Base-by-base conservation (phyloP, 2,888 invertebrate species). In the Scelioninae gen. 2 region DNA sequence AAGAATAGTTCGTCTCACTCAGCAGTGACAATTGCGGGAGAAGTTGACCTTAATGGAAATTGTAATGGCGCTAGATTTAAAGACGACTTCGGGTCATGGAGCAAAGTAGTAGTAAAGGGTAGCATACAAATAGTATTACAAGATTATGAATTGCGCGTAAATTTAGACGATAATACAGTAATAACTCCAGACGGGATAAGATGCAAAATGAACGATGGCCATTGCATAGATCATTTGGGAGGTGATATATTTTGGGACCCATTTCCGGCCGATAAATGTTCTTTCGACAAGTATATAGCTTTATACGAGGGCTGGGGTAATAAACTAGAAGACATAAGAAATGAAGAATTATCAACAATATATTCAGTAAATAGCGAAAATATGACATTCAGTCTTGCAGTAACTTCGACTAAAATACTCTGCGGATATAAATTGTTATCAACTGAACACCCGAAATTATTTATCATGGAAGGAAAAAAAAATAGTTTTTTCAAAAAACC, bases 371-470 rank as follows among this genome's bases (percentile, higher is more conserved):
- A 33, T 3, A 10, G 5, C 2, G 6, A 33, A 9, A 10, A 33
- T 10, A 33, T 33, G 2, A 33, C 33, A 6, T 33, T 33, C 33
- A 10, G 10, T 10, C 33, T 33, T 2, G 4, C 33, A n/a, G 10
- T 10, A 6, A 33, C 33, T 6, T 2, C 4, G 33, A 33, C 9
- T 6, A 2, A 9, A 9, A 3, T 6, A 9, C 10, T 50, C 4
- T 63, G 53, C 15, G 46, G 58, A 7, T 70, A 67, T 22, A 7
- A 0, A 6, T n/a, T 65, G 0, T 48, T 25, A 11, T 16, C 22
- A 31, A 74, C 70, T 10, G 73, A 75, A 67, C 72, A 74, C 11
- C 69, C 74, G 2, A 60, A 60, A 60, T 31, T 72, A 7, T 45
- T 68, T 15, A 60, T 75, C 2, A 28, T 75, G 7, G 63, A 75